Evolutionary conservation across 2,797 vertebrate genomes (phyloP).

Genomic region (Danio jaintianensis): DNA sequence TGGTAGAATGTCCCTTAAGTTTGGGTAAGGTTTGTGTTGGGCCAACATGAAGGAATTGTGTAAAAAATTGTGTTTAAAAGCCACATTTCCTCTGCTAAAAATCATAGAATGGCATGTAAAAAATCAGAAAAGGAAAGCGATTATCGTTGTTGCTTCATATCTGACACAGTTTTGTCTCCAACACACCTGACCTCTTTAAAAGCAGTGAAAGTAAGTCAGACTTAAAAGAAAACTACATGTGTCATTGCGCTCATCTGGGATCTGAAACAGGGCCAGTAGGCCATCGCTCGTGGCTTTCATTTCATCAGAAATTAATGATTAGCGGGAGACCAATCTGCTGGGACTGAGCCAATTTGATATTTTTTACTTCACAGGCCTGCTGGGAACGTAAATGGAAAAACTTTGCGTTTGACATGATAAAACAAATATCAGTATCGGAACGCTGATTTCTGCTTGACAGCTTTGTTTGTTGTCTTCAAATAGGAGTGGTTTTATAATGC

Average conservation of each 20-base stretch:
- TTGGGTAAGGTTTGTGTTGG: too few relatives aligned
- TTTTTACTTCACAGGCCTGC: conserved; percentile 69
- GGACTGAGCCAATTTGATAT: conserved; percentile 82
- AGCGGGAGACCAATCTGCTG: conserved; percentile 76
- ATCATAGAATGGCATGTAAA: background rate
- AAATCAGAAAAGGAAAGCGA: conserved; percentile 39
- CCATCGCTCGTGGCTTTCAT: conserved; percentile 80
- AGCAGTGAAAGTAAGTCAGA: conserved; percentile 82
- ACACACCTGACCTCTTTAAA: conserved; percentile 58
- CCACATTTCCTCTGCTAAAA: background rate
- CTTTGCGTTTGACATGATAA: conserved; percentile 46
- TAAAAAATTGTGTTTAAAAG: too few relatives aligned
- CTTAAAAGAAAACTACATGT: conserved; percentile 84
- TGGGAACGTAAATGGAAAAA: conserved; percentile 67
- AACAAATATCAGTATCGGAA: background rate
- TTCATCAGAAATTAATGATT: conserved; percentile 82
- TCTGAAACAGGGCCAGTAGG: conserved; percentile 82
- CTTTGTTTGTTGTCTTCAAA: too few relatives aligned
- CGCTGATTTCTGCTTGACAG: too few relatives aligned
- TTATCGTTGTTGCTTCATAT: conserved; percentile 16
- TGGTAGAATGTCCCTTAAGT: too few relatives aligned
- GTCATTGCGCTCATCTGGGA: conserved; percentile 71
- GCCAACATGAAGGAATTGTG: too few relatives aligned
- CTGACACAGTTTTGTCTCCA: conserved; percentile 59
- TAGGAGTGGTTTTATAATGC: too few relatives aligned